Percentiles rank a stretch among this genome's conserved stretches.
Evolutionary conservation across 2,888 invertebrate genomes (phyloP).

Genomic region (Drosophila kuntzei): DNA sequence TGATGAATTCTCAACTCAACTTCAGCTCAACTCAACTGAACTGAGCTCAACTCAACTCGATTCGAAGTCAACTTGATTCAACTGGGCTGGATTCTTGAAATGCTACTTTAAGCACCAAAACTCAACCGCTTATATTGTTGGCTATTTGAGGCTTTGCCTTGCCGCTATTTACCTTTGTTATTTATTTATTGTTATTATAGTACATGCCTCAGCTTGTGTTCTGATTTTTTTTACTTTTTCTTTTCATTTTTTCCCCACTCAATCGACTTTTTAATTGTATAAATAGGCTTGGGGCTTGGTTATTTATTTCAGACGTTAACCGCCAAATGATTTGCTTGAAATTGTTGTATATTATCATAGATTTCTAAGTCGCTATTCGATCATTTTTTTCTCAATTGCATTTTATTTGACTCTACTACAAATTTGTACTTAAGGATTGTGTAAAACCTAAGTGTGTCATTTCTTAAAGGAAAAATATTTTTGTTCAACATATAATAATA

Average conservation of each 20-base stretch:
- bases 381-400: slow-evolving; percentile 29
- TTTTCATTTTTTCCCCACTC: slow-evolving; percentile 22
- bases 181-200: slow-evolving; percentile 79
- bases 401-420: slow-evolving; percentile 5
- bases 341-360: slow-evolving; percentile 48
- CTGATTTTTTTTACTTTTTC: slow-evolving; percentile 40
- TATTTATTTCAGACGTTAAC: slow-evolving; percentile 53
- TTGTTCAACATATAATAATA: too few species aligned
- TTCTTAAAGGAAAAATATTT: too few species aligned
- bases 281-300: slow-evolving; percentile 49
- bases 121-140: slow-evolving; percentile 53
- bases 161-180: slow-evolving; percentile 77
- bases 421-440: not conserved
- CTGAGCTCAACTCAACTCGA: slow-evolving; percentile 16
- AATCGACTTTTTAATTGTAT: slow-evolving; percentile 64
- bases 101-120: slow-evolving; percentile 53
- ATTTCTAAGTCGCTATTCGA: slow-evolving; percentile 21
- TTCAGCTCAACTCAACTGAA: slow-evolving; percentile 32
- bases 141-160: slow-evolving; percentile 56
- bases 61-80: slow-evolving; percentile 20
- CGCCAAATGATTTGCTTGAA: slow-evolving; percentile 69
- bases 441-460: not conserved
- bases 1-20: slow-evolving; percentile 71
- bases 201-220: slow-evolving; percentile 64
- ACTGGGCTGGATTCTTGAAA: slow-evolving; percentile 41